Evolutionary conservation across 2,797 vertebrate genomes (phyloP).

Genomic region (Arnoldichthys spilopterus): DNA sequence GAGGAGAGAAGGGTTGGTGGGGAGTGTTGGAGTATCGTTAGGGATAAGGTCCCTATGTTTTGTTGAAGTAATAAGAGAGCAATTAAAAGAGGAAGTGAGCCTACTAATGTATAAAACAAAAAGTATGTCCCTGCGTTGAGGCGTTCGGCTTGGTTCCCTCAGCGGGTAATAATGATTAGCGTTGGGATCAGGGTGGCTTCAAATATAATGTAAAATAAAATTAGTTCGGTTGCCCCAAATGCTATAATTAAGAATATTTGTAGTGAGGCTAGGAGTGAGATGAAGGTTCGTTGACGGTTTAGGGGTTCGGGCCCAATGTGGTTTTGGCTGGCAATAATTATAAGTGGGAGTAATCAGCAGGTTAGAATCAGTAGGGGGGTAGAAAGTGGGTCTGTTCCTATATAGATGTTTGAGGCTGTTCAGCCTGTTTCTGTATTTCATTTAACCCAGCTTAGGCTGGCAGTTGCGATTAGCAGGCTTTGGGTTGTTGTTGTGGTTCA

Average conservation of each 20-base stretch:
- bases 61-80: background rate
- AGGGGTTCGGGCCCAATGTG: background rate
- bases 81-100: background rate
- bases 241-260: conserved; percentile 48
- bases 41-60: rapidly evolving
- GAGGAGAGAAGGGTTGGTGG: rapidly evolving
- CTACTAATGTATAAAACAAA: rapidly evolving
- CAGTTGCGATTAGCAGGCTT: rapidly evolving
- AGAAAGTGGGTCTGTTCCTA: no score
- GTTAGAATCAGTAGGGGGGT: conserved; percentile 25
- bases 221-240: conserved; percentile 23
- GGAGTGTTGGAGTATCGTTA: rapidly evolving
- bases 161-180: no score
- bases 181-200: no score
- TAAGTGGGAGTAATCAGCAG: conserved; percentile 56
- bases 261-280: rapidly evolving
- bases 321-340: conserved; percentile 61
- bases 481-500: rapidly evolving
- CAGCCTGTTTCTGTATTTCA: rapidly evolving
- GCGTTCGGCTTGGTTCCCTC: no score
- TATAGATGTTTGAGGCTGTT: rapidly evolving
- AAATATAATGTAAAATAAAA: conserved; percentile 62
- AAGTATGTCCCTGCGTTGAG: no score
- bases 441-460: background rate
- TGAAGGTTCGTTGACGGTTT: conserved; percentile 23